phyloP scores from a whole-genome alignment of 2,888 invertebrate genomes.

The Thera britannica region DNA sequence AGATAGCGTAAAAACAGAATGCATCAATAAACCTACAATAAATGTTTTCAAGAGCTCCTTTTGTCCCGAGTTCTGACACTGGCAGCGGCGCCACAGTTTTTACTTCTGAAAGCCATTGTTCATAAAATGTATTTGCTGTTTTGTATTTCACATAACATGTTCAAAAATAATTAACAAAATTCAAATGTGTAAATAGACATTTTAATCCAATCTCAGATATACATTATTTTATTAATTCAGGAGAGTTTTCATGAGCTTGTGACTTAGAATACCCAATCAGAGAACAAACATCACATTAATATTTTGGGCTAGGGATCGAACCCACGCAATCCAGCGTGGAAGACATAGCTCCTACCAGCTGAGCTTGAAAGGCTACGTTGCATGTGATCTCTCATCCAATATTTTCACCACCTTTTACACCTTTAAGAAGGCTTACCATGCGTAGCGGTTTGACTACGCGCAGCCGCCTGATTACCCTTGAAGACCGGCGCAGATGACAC shows the following conservation, averaged over 20 bases:
- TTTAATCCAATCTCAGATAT: too few relatives aligned
- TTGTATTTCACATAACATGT: neutral
- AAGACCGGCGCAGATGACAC: conserved; percentile 55
- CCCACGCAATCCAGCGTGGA: too few relatives aligned
- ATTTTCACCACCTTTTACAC: too few relatives aligned
- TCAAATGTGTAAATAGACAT: too few relatives aligned
- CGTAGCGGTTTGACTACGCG: conserved; percentile 54
- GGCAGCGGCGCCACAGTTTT: conserved; percentile 32
- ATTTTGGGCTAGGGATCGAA: too few relatives aligned
- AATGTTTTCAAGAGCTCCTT: conserved; percentile 34
- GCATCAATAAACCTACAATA: conserved; percentile 30
- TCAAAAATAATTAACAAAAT: neutral
- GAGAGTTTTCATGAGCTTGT: too few relatives aligned
- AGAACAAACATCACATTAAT: too few relatives aligned
- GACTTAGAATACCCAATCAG: too few relatives aligned
- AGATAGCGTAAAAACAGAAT: conserved; percentile 19
- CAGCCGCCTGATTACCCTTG: conserved; percentile 60
- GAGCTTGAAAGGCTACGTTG: too few relatives aligned
- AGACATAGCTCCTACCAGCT: too few relatives aligned
- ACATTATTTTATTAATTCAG: too few relatives aligned
- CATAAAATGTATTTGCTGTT: conserved; percentile 12
- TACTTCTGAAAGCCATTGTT: conserved; percentile 32
- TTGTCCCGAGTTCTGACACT: conserved; percentile 26
- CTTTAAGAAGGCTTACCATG: conserved; percentile 10
- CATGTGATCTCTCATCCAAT: too few relatives aligned